These are phyloP conservation scores for Crematogaster levior DNA, from an alignment of 2,888 invertebrate species.

Conservation along the genomic window DNA sequence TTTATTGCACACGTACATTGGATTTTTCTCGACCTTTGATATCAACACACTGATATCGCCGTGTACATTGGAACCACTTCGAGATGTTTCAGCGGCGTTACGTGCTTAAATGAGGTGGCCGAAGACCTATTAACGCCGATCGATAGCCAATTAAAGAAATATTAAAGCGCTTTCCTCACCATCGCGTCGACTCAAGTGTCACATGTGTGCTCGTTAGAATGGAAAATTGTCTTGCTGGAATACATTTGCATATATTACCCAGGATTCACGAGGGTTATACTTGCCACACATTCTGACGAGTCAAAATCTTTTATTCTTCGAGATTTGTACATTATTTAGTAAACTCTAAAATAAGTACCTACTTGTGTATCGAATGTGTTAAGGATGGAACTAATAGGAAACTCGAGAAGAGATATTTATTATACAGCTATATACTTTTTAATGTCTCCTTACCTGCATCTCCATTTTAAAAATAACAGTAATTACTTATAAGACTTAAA, in stretches of 20 bases:
- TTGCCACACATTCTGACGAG: neutral
- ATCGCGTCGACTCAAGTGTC: neutral
- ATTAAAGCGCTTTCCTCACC: neutral
- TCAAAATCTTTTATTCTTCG: slow-evolving; percentile 69
- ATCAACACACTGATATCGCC: too few species aligned
- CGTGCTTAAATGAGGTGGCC: neutral
- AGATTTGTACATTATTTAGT: slow-evolving; percentile 74
- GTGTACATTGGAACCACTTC: neutral
- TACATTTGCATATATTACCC: neutral
- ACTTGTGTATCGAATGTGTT: neutral
- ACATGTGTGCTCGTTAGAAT: neutral
- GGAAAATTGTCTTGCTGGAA: neutral
- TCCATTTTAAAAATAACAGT: slow-evolving; percentile 25
- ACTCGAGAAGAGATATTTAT: neutral
- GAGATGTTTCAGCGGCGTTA: too few species aligned
- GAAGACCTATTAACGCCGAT: neutral
- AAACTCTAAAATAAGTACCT: slow-evolving; percentile 64
- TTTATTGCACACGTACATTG: too few species aligned
- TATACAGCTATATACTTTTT: neutral
- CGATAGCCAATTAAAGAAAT: neutral
- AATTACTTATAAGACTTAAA: slow-evolving; percentile 49
- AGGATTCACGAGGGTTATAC: neutral
- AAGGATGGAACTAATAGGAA: neutral
- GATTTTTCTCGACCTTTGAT: too few species aligned
- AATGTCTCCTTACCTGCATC: neutral